Percentiles rank a stretch among this genome's conserved stretches.
These are phyloP conservation scores for Lasius fuliginosus DNA, from an alignment of 2,888 invertebrate species.

Conservation along the genomic window DNA sequence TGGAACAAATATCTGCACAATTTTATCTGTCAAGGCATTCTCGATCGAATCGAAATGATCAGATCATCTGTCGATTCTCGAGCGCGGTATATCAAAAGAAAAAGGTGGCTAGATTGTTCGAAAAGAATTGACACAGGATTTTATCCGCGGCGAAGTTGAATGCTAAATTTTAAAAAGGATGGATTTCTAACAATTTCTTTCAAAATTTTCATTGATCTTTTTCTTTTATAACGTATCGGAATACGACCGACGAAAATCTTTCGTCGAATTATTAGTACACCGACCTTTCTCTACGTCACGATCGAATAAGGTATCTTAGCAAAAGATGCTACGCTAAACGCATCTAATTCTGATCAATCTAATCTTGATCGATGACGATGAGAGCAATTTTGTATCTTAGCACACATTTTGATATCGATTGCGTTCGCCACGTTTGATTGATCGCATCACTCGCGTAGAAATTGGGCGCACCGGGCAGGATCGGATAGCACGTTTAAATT, in stretches of 20 bases:
- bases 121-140: neutral
- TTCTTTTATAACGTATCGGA: neutral
- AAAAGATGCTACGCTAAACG: slow-evolving; percentile 26
- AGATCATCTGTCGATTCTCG: neutral
- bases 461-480: slow-evolving; percentile 28
- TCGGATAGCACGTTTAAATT: slow-evolving; percentile 35
- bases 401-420: slow-evolving; percentile 50
- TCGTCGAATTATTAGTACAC: neutral
- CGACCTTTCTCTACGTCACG: neutral
- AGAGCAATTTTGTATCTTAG: slow-evolving; percentile 43
- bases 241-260: neutral
- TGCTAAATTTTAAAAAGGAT: slow-evolving; percentile 2
- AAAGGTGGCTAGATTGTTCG: neutral
- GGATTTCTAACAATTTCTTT: neutral
- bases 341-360: slow-evolving; percentile 36
- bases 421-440: slow-evolving; percentile 48
- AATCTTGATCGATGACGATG: slow-evolving; percentile 31
- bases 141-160: neutral
- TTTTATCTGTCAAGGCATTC: neutral
- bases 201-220: neutral
- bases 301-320: slow-evolving; percentile 37
- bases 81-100: neutral
- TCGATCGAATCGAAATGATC: neutral
- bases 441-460: slow-evolving; percentile 36
- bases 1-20: neutral